Base-by-base conservation (phyloP, 2,888 invertebrate genomes). In the Linhomoeus sp. region DNA sequence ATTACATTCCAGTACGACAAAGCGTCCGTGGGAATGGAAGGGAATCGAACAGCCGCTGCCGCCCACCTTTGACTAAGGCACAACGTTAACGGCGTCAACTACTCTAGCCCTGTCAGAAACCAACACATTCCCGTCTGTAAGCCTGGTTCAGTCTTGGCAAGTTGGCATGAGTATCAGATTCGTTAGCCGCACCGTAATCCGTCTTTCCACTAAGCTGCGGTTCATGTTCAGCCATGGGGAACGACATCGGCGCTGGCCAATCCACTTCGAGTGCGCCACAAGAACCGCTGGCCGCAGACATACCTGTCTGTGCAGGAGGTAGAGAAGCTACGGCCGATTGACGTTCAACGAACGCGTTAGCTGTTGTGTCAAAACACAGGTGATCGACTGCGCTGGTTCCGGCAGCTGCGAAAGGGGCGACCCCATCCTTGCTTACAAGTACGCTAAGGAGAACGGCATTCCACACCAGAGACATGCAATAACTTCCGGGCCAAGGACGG, bases 391-490 rank as follows among this genome's bases (percentile, higher is more conserved):
- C 55, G 68, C 62, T 2, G 55, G 60, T 36, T 68, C 70, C 12
- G 70, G 70, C 3, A 58, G 61, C 15, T 70, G 70, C 53, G 57
- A 60, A 45, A 64, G 65, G 20, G 64, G 64, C 40, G 59, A 61
- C 51, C 55, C 66, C 45, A 52, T 61, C 3, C 62, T 58, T 3
- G 70, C 71, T 14, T 71, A 67, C 55, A 51, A 62, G 41, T 71
- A 70, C 53, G 70, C 70, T 3, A 63, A 70, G 49, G 53, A 63
- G 20, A 54, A 63, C 45, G 70, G 70, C 37, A 68, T 71, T 41
- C 69, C 69, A 22, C 70, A 71, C 53, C n/a, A n/a, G 70, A 71
- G 50, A 69, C 70, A 1, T 71, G 70, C 56, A 71, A 71, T 56
- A 71, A 71, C 58, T 71, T 71, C 53, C 70, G 71, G 51, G 70